A percentile compares a stretch with the other conserved stretches of the same genome.
Conservation (phyloP, 2,888 invertebrate genomes). For the Pristionchus maxplancki region DNA sequence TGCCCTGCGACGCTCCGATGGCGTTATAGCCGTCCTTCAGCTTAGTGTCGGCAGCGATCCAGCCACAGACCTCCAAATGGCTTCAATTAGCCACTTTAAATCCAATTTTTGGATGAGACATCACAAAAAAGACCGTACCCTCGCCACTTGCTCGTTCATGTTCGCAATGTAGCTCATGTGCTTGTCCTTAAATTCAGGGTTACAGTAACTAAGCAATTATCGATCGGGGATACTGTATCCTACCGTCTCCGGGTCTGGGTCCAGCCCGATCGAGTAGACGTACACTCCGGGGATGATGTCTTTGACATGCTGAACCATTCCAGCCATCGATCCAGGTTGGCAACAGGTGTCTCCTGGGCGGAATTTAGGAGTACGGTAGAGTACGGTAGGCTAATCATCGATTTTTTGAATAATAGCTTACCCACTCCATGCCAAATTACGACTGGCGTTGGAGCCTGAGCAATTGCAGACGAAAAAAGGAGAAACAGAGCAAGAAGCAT, state of each 20-base stretch:
- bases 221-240: background rate
- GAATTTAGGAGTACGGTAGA: conserved; percentile 53
- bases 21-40: conserved; percentile 91
- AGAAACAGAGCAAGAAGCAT: background rate
- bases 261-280: conserved; percentile 89
- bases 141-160: conserved; percentile 80
- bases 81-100: too few species aligned
- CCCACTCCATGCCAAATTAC: conserved; percentile 98
- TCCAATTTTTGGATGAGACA: too few species aligned
- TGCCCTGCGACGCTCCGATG: conserved; percentile 98
- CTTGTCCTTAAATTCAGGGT: conserved; percentile 80
- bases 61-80: conserved; percentile 85
- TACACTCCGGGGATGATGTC: conserved; percentile 86
- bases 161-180: conserved; percentile 80
- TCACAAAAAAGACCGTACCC: too few species aligned
- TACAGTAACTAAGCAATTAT: too few species aligned
- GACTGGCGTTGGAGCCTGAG: conserved; percentile 81
- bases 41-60: conserved; percentile 81
- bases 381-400: background rate
- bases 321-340: conserved; percentile 89
- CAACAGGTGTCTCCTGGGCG: conserved; percentile 92
- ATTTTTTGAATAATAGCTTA: conserved; percentile 78
- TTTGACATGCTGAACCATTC: conserved; percentile 86
- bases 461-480: background rate
- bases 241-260: conserved; percentile 79